phyloP scores from a whole-genome alignment of 1,140 invertebrate species.

The Yoshiicerus persimilis region DNA sequence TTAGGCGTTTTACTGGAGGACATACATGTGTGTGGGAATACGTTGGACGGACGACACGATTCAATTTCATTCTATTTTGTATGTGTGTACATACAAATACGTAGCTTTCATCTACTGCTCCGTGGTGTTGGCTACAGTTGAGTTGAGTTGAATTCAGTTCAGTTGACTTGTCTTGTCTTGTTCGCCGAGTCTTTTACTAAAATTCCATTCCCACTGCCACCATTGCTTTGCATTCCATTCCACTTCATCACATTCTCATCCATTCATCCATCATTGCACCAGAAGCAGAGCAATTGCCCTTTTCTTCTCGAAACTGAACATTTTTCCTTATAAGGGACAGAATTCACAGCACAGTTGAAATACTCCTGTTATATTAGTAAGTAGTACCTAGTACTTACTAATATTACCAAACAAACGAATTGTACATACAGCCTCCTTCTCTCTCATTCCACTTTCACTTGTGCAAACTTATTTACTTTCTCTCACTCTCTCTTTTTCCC shows the following conservation, averaged over 20 bases:
- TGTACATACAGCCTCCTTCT: not conserved
- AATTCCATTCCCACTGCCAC: conserved; percentile 18
- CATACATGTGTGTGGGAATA: not conserved
- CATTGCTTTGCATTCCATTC: conserved; percentile 19
- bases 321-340: not conserved
- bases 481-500: conserved; percentile 8
- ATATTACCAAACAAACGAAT: not conserved
- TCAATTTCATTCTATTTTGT: not conserved
- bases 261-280: conserved; percentile 21
- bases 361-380: not conserved
- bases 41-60: not conserved
- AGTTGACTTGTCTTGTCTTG: conserved; percentile 8
- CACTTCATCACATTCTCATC: conserved; percentile 16
- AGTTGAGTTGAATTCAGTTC: not conserved
- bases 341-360: no score
- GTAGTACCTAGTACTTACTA: not conserved
- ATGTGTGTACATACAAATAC: not conserved
- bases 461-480: not conserved
- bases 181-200: not conserved
- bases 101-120: not conserved
- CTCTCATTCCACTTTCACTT: not conserved
- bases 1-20: not conserved
- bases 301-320: not conserved
- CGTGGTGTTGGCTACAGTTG: not conserved
- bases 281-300: not conserved